A percentile compares a stretch with the other conserved stretches of the same genome.
Evolutionary conservation across 2,113 vertebrate genomes (phyloP).

Genomic region (Peromyscus leucopus): DNA sequence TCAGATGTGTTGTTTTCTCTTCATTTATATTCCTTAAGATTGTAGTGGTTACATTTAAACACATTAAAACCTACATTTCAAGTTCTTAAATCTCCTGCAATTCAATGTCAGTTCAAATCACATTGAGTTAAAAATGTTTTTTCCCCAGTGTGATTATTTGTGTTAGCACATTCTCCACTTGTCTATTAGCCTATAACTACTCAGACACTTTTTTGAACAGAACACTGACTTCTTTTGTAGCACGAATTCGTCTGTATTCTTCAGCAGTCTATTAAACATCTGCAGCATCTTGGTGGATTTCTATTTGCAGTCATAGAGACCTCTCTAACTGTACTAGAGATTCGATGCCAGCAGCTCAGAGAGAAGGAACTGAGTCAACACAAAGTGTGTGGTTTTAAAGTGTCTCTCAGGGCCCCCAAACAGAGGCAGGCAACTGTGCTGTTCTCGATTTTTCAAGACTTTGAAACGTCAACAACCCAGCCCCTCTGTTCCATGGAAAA

Average conservation of each 20-base stretch:
- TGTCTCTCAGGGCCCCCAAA: background rate
- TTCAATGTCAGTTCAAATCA: slow-evolving; percentile 25
- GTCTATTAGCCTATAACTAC: background rate
- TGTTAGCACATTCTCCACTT: background rate
- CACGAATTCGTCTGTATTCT: too few relatives aligned
- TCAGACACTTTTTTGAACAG: background rate
- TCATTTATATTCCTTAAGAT: slow-evolving; percentile 43
- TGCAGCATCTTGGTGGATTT: background rate
- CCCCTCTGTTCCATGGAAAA: slow-evolving; percentile 10
- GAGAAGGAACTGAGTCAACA: background rate
- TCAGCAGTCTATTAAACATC: background rate
- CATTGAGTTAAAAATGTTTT: background rate
- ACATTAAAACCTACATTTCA: slow-evolving; percentile 60
- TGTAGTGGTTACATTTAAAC: slow-evolving; percentile 12
- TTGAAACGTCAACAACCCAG: background rate
- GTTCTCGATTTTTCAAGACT: slow-evolving; percentile 33
- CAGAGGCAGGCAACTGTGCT: background rate
- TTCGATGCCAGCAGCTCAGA: background rate
- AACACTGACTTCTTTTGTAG: background rate
- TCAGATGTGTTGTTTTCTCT: background rate
- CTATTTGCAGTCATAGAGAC: slow-evolving; percentile 11
- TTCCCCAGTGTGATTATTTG: background rate
- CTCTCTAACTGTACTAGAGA: slow-evolving; percentile 28
- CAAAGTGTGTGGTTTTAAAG: slow-evolving; percentile 3
- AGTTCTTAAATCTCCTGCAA: slow-evolving; percentile 16